A percentile compares a stretch with the other conserved stretches of the same genome.
These are phyloP conservation scores for Ptilorrhoa leucosticta DNA, from an alignment of 2,113 vertebrate species.

Conservation along the genomic window DNA sequence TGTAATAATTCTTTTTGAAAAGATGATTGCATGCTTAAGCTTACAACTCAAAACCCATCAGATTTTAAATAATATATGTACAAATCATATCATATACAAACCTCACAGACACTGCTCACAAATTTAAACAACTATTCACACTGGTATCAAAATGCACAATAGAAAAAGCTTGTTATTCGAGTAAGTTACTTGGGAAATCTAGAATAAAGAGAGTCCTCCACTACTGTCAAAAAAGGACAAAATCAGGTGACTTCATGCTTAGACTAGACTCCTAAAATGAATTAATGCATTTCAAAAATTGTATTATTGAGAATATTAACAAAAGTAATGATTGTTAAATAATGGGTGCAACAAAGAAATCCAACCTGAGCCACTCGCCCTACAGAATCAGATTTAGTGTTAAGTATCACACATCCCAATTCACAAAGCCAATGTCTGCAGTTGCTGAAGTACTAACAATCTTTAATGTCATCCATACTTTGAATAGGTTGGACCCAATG, in stretches of 20 bases:
- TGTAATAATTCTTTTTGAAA: not conserved
- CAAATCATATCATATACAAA: not conserved
- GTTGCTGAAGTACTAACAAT: not conserved
- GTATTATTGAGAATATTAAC: not conserved
- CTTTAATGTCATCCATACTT: not conserved
- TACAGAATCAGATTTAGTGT: not conserved
- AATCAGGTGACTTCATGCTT: not conserved
- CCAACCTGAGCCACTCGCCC: fast-evolving
- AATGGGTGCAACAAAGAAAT: not conserved
- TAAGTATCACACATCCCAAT: not conserved
- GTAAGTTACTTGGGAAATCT: not conserved
- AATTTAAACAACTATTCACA: not conserved
- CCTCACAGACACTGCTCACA: not conserved
- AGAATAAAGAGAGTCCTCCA: not conserved
- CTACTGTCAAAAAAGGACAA: not conserved
- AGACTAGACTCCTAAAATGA: not conserved
- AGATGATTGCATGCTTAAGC: not conserved
- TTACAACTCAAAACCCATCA: not conserved
- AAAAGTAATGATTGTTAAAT: not conserved
- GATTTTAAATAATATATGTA: not conserved
- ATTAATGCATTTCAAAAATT: not conserved
- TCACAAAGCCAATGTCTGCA: not conserved
- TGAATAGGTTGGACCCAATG: not conserved
- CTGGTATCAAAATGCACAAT: not conserved
- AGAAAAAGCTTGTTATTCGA: not conserved